Evolutionary conservation across 2,797 vertebrate species (phyloP).

Genomic region (Ispidina lecontei): DNA sequence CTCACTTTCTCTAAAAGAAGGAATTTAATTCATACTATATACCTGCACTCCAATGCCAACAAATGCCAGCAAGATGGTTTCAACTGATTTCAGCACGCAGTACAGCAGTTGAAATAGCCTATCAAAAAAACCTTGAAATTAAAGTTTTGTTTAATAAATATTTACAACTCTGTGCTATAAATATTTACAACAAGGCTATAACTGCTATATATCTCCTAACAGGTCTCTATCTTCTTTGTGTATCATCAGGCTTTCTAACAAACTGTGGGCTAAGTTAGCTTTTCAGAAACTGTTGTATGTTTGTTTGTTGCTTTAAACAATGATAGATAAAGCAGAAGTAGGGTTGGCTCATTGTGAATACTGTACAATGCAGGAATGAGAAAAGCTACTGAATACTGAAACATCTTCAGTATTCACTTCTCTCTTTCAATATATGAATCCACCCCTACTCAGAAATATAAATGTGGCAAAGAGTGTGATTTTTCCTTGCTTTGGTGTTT

Average conservation of each 20-base stretch:
- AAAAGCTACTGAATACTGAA: neutral
- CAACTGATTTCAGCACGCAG: neutral
- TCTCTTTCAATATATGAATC: neutral
- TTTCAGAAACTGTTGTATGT: neutral
- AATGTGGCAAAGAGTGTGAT: neutral
- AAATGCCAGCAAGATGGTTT: neutral
- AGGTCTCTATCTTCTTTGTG: rapidly evolving
- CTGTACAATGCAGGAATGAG: neutral
- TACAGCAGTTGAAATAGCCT: neutral
- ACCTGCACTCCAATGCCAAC: neutral
- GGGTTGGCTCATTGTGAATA: neutral
- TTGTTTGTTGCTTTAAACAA: neutral
- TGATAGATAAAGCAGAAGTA: neutral
- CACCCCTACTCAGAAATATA: neutral
- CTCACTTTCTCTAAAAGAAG: neutral
- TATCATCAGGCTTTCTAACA: neutral
- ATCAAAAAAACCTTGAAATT: neutral
- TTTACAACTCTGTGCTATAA: neutral
- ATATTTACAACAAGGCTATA: neutral
- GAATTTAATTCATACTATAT: neutral
- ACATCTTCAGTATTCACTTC: neutral
- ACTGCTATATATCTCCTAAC: neutral
- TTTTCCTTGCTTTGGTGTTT: neutral
- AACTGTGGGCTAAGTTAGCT: neutral
- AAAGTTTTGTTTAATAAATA: neutral